Conservation (phyloP, 2,888 invertebrate species). For the Drosophila lutescens region DNA sequence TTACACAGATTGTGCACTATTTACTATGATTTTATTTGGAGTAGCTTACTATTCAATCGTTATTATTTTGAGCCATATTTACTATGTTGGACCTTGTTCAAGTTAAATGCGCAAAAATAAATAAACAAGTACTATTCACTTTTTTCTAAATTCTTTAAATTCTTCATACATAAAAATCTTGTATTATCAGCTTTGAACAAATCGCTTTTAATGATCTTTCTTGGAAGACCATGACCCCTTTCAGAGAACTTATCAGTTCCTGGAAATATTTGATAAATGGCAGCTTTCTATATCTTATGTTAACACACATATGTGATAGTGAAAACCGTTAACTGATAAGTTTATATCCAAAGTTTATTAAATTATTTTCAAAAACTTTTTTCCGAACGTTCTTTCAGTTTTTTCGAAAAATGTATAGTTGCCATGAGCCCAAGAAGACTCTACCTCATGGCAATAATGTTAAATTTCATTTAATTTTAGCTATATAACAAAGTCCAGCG, state of each 20-base stretch:
- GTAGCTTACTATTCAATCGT: neutral
- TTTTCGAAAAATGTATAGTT: too few relatives aligned
- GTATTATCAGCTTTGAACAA: neutral
- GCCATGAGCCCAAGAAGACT: neutral
- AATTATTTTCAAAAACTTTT: too few relatives aligned
- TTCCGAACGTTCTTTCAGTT: too few relatives aligned
- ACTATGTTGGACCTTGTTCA: too few relatives aligned
- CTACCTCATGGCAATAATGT: slow-evolving; percentile 3
- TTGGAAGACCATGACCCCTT: neutral
- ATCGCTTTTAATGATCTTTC: slow-evolving; percentile 2
- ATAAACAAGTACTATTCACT: neutral
- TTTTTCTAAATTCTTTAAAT: neutral
- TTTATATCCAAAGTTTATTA: neutral
- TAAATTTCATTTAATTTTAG: neutral
- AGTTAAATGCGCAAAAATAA: neutral
- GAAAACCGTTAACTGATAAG: neutral
- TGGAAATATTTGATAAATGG: slow-evolving; percentile 6
- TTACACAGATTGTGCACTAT: neutral
- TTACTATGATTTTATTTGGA: neutral
- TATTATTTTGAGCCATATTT: neutral
- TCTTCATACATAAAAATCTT: neutral
- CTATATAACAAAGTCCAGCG: neutral
- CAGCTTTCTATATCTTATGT: neutral
- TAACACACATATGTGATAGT: neutral
- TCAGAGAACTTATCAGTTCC: slow-evolving; percentile 17